Evolutionary conservation across 1,140 invertebrate species (phyloP).

Genomic region (Anastatus disparis): DNA sequence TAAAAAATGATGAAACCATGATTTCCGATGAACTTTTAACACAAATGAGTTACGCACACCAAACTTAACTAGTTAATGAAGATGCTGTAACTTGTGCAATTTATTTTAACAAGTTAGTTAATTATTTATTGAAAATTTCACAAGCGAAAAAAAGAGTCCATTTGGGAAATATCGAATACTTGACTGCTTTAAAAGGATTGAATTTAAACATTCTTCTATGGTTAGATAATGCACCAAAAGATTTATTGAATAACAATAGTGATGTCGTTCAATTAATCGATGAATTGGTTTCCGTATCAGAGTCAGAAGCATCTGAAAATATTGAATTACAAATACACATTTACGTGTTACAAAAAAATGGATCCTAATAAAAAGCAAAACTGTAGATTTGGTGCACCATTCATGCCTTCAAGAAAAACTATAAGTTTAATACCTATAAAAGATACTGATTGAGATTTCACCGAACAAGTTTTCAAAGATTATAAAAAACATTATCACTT

Average conservation of each 20-base stretch:
- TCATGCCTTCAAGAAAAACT: conserved; percentile 47
- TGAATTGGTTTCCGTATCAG: conserved; percentile 40
- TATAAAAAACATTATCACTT: not conserved
- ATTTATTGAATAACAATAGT: too few relatives aligned
- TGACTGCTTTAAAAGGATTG: conserved; percentile 53
- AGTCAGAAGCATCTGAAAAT: conserved; percentile 44
- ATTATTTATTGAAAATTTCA: conserved; percentile 41
- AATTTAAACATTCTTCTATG: conserved; percentile 58
- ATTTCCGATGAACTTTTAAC: conserved; percentile 46
- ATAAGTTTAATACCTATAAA: conserved; percentile 45
- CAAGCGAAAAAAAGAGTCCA: conserved; percentile 42
- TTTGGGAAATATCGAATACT: conserved; percentile 48
- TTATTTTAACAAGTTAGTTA: conserved; percentile 59
- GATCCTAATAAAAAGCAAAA: conserved; percentile 37
- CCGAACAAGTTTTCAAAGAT: not conserved
- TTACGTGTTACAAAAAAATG: conserved; percentile 48
- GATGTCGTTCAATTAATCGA: conserved; percentile 37
- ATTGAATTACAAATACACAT: conserved; percentile 47
- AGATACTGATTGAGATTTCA: conserved; percentile 34
- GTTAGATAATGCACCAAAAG: too few relatives aligned
- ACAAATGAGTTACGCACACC: conserved; percentile 48
- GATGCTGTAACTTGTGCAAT: conserved; percentile 63
- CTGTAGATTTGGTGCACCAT: conserved; percentile 53
- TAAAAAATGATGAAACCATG: conserved; percentile 48
- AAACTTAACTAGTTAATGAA: conserved; percentile 56